These are phyloP conservation scores for Pseudomyrmex cubaensis DNA, from an alignment of 1,140 invertebrate species.

Conservation along the genomic window DNA sequence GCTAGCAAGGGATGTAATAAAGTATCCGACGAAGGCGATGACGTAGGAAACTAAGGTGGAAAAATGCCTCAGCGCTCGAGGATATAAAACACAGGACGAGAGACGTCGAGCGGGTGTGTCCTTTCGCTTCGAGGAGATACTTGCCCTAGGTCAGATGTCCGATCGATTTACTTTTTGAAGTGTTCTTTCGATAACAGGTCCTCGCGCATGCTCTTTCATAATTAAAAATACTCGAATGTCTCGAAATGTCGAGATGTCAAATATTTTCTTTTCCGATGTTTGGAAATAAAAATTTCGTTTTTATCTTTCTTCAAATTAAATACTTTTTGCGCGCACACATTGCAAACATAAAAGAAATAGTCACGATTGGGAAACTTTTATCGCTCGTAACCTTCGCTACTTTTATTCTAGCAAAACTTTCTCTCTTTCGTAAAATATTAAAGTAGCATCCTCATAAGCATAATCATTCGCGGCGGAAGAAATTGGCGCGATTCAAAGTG, in stretches of 20 bases:
- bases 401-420: too few relatives aligned
- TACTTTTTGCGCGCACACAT: not conserved
- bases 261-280: not conserved
- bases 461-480: conserved; percentile 2
- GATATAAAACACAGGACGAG: not conserved
- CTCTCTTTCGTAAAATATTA: not conserved
- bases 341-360: not conserved
- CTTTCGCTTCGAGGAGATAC: conserved; percentile 24
- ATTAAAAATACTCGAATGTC: conserved; percentile 38
- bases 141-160: conserved; percentile 38
- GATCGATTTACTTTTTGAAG: conserved; percentile 53
- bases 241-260: not conserved
- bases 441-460: not conserved
- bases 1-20: conserved; percentile 38
- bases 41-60: conserved; percentile 25
- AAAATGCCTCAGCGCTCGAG: conserved; percentile 28
- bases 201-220: not conserved
- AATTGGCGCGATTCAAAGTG: not conserved
- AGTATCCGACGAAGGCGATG: conserved; percentile 54
- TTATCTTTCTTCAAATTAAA: not conserved
- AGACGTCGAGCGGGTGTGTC: not conserved
- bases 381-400: too few relatives aligned
- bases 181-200: conserved; percentile 31
- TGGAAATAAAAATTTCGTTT: too few relatives aligned
- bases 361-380: too few relatives aligned